These are phyloP conservation scores for Lasioglossum vierecki DNA, from an alignment of 2,888 invertebrate species.

Conservation along the genomic window DNA sequence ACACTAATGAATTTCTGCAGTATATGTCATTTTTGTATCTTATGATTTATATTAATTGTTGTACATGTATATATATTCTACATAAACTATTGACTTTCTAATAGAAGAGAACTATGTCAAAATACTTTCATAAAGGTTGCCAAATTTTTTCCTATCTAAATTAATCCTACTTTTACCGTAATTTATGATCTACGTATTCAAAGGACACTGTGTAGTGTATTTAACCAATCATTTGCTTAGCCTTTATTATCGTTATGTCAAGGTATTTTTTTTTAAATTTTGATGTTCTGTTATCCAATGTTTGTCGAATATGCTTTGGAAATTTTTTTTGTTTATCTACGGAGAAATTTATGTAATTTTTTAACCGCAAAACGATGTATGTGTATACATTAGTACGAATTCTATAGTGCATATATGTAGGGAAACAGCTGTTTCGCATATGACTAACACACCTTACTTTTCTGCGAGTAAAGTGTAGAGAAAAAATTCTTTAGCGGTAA, in stretches of 20 bases:
- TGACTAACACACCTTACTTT: not conserved
- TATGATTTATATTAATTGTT: not conserved
- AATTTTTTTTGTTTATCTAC: not conserved
- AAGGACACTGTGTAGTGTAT: not conserved
- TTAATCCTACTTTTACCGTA: not conserved
- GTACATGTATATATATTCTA: not conserved
- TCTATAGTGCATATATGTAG: not conserved
- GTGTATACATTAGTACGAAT: not conserved
- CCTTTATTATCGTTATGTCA: slow-evolving; percentile 12
- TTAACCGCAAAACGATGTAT: not conserved
- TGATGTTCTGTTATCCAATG: slow-evolving; percentile 21
- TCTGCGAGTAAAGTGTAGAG: not conserved
- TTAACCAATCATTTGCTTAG: slow-evolving; percentile 2
- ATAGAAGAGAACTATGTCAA: not conserved
- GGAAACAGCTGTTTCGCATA: slow-evolving; percentile 21
- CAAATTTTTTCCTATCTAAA: not conserved
- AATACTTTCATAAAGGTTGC: not conserved
- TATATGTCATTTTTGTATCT: slow-evolving; percentile 15
- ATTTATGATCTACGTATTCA: not conserved
- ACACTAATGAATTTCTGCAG: not conserved
- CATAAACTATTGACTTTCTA: not conserved
- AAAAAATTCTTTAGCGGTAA: slow-evolving; percentile 8
- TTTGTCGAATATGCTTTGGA: not conserved
- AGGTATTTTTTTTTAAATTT: not conserved
- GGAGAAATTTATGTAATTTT: not conserved